Conservation (phyloP, 2,888 invertebrate species). For the Coenonympha glycerion region DNA sequence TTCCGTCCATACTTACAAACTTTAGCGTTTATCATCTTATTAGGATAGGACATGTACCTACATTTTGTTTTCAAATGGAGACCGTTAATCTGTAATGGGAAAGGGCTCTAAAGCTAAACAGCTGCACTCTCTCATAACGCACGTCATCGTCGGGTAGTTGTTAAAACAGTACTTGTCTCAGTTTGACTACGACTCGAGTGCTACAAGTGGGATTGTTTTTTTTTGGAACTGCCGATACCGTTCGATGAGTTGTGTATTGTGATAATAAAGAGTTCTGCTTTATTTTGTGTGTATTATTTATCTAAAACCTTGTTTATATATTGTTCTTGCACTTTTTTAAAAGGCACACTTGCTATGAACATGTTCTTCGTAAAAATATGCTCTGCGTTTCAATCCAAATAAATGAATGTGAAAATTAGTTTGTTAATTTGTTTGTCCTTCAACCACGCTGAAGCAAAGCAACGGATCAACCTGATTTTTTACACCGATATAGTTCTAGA, state of each 20-base stretch:
- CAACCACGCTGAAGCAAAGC: too few species aligned
- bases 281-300: neutral
- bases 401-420: too few species aligned
- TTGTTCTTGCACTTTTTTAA: neutral
- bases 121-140: slow-evolving; percentile 23
- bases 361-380: too few species aligned
- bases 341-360: too few species aligned
- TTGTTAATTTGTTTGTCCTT: too few species aligned
- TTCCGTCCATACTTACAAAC: too few species aligned
- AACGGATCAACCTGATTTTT: too few species aligned
- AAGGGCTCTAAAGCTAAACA: slow-evolving; percentile 10
- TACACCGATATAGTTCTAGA: too few species aligned
- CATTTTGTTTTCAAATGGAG: too few species aligned
- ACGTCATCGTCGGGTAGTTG: slow-evolving; percentile 22
- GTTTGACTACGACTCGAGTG: slow-evolving; percentile 16
- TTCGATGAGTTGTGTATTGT: slow-evolving; percentile 2
- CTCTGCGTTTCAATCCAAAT: too few species aligned
- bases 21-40: too few species aligned
- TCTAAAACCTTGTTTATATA: neutral
- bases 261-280: slow-evolving; percentile 4
- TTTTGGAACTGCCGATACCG: slow-evolving; percentile 2
- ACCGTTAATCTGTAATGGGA: slow-evolving; percentile 9
- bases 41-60: too few species aligned
- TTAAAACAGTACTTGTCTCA: slow-evolving; percentile 26
- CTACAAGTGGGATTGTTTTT: slow-evolving; percentile 25